A percentile compares a stretch with the other conserved stretches of the same genome.
phyloP scores from a whole-genome alignment of 2,888 invertebrate species.

The Agrotis clavis region DNA sequence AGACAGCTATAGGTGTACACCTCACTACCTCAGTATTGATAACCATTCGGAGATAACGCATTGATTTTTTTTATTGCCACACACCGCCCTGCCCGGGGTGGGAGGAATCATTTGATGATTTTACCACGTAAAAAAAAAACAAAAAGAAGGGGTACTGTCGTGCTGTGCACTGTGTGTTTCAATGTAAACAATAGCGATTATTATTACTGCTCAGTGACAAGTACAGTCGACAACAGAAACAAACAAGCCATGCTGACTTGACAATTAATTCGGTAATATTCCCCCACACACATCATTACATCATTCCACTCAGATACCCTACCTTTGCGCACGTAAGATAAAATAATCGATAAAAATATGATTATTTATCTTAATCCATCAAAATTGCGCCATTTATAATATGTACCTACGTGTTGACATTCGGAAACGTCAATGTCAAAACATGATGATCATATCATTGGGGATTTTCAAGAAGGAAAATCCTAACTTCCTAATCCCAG shows the following conservation, averaged over 20 bases:
- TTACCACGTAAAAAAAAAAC: too few species aligned
- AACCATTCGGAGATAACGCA: too few species aligned
- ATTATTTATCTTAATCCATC: constrained; percentile 36
- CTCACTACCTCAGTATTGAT: too few species aligned
- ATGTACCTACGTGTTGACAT: constrained; percentile 1
- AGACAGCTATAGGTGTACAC: too few species aligned
- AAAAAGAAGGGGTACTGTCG: too few species aligned
- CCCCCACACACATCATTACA: constrained; percentile 18
- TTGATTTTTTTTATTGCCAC: too few species aligned
- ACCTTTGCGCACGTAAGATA: constrained; percentile 4
- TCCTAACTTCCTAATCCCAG: too few species aligned
- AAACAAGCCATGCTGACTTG: not conserved
- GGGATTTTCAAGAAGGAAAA: constrained; percentile 18
- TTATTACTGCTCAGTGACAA: not conserved
- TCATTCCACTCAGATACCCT: constrained; percentile 2
- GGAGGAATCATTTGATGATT: too few species aligned
- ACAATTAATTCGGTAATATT: not conserved
- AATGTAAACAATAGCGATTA: not conserved
- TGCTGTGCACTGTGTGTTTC: not conserved
- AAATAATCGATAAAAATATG: constrained; percentile 23
- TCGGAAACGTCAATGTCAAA: constrained; percentile 21
- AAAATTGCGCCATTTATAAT: not conserved
- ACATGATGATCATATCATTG: not conserved
- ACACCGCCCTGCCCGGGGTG: too few species aligned
- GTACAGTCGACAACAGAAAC: constrained; percentile 6